phyloP scores from a whole-genome alignment of 2,888 invertebrate species.

The Diploptera punctata region DNA sequence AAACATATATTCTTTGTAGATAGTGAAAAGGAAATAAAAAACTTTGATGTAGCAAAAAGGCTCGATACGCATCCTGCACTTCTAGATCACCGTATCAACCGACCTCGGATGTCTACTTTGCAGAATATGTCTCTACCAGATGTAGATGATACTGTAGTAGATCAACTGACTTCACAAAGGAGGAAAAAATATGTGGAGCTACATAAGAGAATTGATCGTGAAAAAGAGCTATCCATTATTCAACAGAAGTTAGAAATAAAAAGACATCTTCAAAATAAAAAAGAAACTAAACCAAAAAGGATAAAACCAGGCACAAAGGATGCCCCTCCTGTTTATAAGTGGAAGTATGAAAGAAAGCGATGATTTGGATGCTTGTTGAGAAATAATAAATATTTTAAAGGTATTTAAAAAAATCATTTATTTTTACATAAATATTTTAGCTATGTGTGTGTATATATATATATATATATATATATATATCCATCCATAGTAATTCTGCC shows the following conservation, averaged over 20 bases:
- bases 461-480: too few relatives aligned
- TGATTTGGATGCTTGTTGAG: constrained; percentile 52
- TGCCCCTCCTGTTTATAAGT: constrained; percentile 77
- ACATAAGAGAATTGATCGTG: constrained; percentile 76
- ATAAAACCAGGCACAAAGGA: constrained; percentile 68
- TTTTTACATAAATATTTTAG: too few relatives aligned
- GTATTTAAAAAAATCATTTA: too few relatives aligned
- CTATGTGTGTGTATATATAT: too few relatives aligned
- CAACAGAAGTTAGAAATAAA: constrained; percentile 82
- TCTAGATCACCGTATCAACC: constrained; percentile 64
- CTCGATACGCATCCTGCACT: constrained; percentile 78
- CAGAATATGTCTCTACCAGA: constrained; percentile 45
- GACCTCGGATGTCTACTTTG: constrained; percentile 41
- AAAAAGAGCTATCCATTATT: constrained; percentile 74
- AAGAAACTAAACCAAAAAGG: constrained; percentile 62
- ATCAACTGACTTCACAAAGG: constrained; percentile 64
- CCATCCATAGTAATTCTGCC: too few relatives aligned
- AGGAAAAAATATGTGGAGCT: constrained; percentile 75
- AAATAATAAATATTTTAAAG: too few relatives aligned
- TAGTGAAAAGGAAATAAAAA: constrained; percentile 61
- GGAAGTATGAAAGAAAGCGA: constrained; percentile 82
- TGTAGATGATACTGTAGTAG: constrained; percentile 51
- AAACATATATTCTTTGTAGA: constrained; percentile 84
- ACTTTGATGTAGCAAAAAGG: constrained; percentile 72
- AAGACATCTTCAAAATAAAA: constrained; percentile 69